Evolutionary conservation across 2,797 vertebrate genomes (phyloP), one percentile per base, ranked within the genome.

Genomic region (Pseudochirops corinnae): DNA sequence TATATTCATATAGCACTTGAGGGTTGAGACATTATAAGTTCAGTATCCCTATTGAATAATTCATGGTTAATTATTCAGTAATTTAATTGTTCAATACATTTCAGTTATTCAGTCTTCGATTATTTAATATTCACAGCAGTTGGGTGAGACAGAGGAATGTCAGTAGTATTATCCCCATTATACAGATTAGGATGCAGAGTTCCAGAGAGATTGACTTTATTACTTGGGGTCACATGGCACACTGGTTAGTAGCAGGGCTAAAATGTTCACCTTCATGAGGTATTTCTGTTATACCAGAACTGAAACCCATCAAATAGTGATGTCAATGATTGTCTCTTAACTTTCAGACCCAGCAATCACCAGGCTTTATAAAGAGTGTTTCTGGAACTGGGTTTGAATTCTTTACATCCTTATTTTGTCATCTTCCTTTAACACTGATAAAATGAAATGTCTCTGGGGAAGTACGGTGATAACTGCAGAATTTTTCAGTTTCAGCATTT

Each of bases 291-390:
- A 87, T 3, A 87, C 21, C 21, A 87, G 7, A 46, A 46, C 39
- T 46, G 39, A 87, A 46, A 87, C 46, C 87, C 26, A 57, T 55
- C 5, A 29, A 11, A 46, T 95, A 53, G 31, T 93, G 90, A 92
- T 91, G 82, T 95, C 90, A 90, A 50, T 93, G 56, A 33, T 93
- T 60, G 33, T 53, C 93, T n/a, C 82, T 67, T 67, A 94, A 93
- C 50, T 94, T 93, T n/a, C 90, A 0, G 82, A 1, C 62, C 52
- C 96, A 56, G 24, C 91, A 92, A 21, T 53, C 67, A 74, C 94
- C 55, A 92, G 50, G 95, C 39, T 56, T 91, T 96, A 56, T 6
- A 93, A 62, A 53, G 24, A 92, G 55, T 28, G 50, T 26, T 1
- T 16, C 56, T 87, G 96, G 87, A 93, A 53, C 62, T 95, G 91